Evolutionary conservation across 2,797 vertebrate genomes (phyloP).

Genomic region (Rousettus madagascariensis): DNA sequence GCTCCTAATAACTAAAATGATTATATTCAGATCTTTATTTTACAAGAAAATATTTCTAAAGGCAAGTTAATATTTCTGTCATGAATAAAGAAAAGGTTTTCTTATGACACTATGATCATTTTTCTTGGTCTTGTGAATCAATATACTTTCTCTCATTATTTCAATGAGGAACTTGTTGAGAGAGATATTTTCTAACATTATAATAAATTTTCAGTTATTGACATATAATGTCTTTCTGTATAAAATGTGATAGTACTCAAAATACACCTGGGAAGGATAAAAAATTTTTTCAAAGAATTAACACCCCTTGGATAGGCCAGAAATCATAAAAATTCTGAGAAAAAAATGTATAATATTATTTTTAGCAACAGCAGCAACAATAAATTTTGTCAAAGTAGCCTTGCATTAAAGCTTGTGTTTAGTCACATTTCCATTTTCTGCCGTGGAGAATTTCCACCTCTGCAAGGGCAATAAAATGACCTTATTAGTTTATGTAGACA

Average conservation of each 20-base stretch:
- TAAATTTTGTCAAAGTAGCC: neutral
- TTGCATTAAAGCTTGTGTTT: neutral
- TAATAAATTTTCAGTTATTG: neutral
- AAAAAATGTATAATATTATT: neutral
- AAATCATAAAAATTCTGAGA: neutral
- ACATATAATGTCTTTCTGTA: neutral
- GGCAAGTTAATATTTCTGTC: conserved; percentile 36
- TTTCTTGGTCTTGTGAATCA: conserved; percentile 25
- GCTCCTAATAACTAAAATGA: neutral
- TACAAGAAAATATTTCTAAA: conserved; percentile 14
- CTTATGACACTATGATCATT: neutral
- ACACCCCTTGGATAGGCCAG: neutral
- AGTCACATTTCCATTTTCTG: neutral
- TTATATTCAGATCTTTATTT: conserved; percentile 15
- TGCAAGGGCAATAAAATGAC: neutral
- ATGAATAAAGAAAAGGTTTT: conserved; percentile 56
- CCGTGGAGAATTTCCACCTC: neutral
- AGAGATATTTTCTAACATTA: neutral
- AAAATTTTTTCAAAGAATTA: conserved; percentile 30
- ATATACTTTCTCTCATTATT: neutral
- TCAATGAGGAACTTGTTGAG: neutral
- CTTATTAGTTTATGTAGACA: neutral
- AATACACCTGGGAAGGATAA: neutral
- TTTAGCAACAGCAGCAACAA: neutral
- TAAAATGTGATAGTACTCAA: neutral